Conservation (phyloP, 2,888 invertebrate species). For the Hemistola chrysoprasaria region DNA sequence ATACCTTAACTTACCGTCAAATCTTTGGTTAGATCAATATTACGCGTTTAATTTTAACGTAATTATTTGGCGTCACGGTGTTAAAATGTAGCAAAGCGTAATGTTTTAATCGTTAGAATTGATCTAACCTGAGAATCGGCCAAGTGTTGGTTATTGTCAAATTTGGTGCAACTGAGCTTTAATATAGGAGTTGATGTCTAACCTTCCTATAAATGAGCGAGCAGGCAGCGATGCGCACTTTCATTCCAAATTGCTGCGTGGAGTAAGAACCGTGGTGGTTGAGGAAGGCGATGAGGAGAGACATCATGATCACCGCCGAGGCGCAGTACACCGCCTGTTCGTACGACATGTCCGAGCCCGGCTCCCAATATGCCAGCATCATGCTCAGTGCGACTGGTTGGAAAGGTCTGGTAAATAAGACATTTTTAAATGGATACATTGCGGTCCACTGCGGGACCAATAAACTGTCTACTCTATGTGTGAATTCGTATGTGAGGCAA, state of each 20-base stretch:
- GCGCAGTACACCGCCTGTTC: constrained; percentile 85
- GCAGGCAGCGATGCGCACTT: constrained; percentile 90
- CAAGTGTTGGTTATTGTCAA: too few species aligned
- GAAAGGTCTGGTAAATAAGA: constrained; percentile 75
- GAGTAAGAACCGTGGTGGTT: constrained; percentile 86
- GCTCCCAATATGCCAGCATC: constrained; percentile 85
- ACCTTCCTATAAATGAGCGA: constrained; percentile 94
- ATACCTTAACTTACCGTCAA: too few species aligned
- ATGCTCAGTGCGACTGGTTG: constrained; percentile 86
- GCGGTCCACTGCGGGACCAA: constrained; percentile 13
- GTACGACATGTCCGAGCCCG: constrained; percentile 69
- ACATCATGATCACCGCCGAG: constrained; percentile 79
- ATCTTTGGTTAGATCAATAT: too few species aligned
- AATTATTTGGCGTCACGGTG: too few species aligned
- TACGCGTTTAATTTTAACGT: too few species aligned
- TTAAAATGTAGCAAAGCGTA: too few species aligned
- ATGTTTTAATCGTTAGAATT: too few species aligned
- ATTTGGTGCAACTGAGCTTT: too few species aligned
- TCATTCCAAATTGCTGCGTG: constrained; percentile 90
- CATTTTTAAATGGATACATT: constrained; percentile 18
- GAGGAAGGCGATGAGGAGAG: constrained; percentile 80
- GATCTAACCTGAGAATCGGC: too few species aligned
- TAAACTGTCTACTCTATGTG: too few species aligned
- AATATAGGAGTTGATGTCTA: too few species aligned
- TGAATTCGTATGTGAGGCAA: too few species aligned